These are phyloP conservation scores for Nebria brevicollis DNA, from an alignment of 2,888 invertebrate genomes.

Conservation along the genomic window DNA sequence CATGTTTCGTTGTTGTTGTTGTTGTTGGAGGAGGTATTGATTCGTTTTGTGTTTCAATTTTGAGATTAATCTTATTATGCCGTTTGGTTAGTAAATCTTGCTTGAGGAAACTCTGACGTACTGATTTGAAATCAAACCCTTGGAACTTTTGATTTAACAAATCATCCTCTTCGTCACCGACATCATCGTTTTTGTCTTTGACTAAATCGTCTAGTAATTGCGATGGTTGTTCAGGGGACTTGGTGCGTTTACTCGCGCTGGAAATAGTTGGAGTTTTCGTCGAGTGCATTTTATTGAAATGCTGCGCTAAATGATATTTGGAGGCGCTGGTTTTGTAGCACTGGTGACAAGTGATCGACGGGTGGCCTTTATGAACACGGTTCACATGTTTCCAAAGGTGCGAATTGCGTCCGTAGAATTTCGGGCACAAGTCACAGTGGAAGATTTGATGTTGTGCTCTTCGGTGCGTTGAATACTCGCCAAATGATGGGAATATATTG, in stretches of 20 bases:
- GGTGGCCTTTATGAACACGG: constrained; percentile 67
- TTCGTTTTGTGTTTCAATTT: constrained; percentile 39
- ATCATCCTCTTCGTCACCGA: constrained; percentile 53
- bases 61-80: constrained; percentile 47
- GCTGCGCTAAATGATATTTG: constrained; percentile 67
- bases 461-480: constrained; percentile 67
- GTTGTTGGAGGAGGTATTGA: constrained; percentile 49
- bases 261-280: constrained; percentile 51
- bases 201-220: background rate
- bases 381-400: constrained; percentile 73
- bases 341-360: constrained; percentile 69
- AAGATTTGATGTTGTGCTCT: constrained; percentile 66
- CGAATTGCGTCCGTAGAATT: constrained; percentile 70
- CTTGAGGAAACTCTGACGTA: constrained; percentile 58
- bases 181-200: constrained; percentile 19
- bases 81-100: constrained; percentile 56
- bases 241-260: constrained; percentile 15
- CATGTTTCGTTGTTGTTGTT: constrained; percentile 45
- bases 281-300: constrained; percentile 67
- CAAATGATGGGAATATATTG: constrained; percentile 62
- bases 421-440: constrained; percentile 70
- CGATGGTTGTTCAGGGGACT: background rate
- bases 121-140: constrained; percentile 57
- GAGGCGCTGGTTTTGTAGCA: constrained; percentile 70
- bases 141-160: constrained; percentile 59